These are phyloP conservation scores for Drosophila acutilabella DNA, from an alignment of 2,888 invertebrate genomes.

Conservation along the genomic window DNA sequence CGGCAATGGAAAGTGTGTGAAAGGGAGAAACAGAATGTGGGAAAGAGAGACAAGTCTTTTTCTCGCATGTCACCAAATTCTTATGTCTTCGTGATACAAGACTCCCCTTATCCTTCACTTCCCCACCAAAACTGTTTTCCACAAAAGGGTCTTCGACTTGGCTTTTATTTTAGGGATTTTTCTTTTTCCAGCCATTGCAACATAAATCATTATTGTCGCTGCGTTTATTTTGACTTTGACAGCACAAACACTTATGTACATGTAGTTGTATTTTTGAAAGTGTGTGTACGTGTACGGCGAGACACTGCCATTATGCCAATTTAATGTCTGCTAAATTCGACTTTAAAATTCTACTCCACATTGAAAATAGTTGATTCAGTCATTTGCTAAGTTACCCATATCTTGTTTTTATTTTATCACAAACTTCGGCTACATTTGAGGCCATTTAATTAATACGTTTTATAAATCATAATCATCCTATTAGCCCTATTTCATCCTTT, in stretches of 20 bases:
- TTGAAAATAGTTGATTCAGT: conserved; percentile 1
- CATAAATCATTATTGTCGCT: conserved; percentile 75
- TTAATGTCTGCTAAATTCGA: conserved; percentile 30
- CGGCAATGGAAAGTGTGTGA: background rate
- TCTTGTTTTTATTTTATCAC: conserved; percentile 22
- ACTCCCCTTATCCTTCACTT: background rate
- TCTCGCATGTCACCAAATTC: conserved; percentile 52
- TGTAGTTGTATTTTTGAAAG: conserved; percentile 1
- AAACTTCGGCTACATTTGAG: conserved; percentile 37
- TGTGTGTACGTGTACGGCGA: conserved; percentile 5
- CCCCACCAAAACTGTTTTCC: background rate
- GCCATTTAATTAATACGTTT: conserved; percentile 74
- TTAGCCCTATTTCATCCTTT: conserved; percentile 28
- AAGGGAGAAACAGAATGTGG: background rate
- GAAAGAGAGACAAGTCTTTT: conserved; percentile 4
- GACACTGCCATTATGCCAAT: conserved; percentile 29
- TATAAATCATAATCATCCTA: conserved; percentile 59
- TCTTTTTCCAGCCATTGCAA: conserved; percentile 28
- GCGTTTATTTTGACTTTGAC: conserved; percentile 78
- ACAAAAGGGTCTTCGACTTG: conserved; percentile 34
- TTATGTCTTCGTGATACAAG: conserved; percentile 35
- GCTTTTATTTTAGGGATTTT: conserved; percentile 39
- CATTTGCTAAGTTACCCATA: background rate
- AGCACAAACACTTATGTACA: conserved; percentile 62
- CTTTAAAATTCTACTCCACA: conserved; percentile 11